Percentiles rank a stretch among this genome's conserved stretches.
phyloP scores from a whole-genome alignment of 1,140 invertebrate species.

The Arctopsyche grandis region DNA sequence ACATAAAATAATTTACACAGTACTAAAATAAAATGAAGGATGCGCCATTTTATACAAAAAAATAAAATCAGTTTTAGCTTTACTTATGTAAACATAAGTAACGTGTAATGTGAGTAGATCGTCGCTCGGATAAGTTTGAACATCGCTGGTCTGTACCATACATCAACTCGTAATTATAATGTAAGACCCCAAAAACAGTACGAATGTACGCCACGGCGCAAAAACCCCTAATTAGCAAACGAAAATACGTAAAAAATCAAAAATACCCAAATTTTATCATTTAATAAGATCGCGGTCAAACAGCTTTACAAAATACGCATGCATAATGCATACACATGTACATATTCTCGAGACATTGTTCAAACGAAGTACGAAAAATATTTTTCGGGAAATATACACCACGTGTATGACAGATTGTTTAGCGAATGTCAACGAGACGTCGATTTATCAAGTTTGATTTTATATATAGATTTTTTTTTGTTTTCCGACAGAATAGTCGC shows the following conservation, averaged over 20 bases:
- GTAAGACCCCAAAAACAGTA: not conserved
- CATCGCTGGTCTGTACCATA: not conserved
- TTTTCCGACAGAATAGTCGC: not conserved
- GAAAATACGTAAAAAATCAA: not conserved
- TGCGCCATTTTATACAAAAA: too few relatives aligned
- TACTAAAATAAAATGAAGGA: too few relatives aligned
- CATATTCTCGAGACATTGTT: not conserved
- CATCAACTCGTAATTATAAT: slow-evolving; percentile 21
- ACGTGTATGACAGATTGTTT: slow-evolving; percentile 19
- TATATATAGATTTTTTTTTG: not conserved
- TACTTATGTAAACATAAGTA: too few relatives aligned
- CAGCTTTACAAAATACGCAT: not conserved
- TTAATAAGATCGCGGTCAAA: too few relatives aligned
- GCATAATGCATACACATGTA: not conserved
- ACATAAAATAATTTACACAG: too few relatives aligned
- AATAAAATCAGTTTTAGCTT: too few relatives aligned
- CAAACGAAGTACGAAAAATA: not conserved
- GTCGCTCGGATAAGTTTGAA: too few relatives aligned
- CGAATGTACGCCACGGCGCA: not conserved
- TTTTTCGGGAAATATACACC: not conserved
- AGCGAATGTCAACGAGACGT: slow-evolving; percentile 22
- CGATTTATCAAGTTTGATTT: slow-evolving; percentile 6
- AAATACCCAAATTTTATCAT: not conserved
- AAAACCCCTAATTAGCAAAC: not conserved
- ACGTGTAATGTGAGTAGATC: too few relatives aligned